Conservation (phyloP, 2,113 vertebrate species). For the Melospiza melodia region DNA sequence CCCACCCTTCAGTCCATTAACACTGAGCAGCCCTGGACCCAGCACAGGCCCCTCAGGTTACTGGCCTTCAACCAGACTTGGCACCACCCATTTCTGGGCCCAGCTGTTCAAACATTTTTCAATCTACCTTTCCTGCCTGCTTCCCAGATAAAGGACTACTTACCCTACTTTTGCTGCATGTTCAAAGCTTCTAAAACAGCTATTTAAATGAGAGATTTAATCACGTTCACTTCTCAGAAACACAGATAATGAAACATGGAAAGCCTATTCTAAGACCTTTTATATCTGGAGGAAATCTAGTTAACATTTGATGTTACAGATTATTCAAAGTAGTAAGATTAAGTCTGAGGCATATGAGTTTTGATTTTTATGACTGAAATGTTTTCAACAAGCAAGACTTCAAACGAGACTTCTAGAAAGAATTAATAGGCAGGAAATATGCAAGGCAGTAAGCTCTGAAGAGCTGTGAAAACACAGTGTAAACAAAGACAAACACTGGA, state of each 20-base stretch:
- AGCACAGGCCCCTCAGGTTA: background rate
- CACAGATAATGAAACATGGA: background rate
- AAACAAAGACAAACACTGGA: background rate
- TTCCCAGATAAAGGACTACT: background rate
- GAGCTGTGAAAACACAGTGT: background rate
- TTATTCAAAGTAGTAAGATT: background rate
- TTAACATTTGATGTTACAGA: background rate
- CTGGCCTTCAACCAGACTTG: background rate
- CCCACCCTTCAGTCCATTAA: background rate
- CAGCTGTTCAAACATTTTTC: background rate
- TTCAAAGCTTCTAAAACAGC: background rate
- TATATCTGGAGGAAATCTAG: background rate
- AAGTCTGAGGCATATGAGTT: background rate
- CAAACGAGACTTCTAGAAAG: background rate
- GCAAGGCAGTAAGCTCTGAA: background rate
- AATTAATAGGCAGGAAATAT: background rate
- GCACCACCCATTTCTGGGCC: too few species aligned
- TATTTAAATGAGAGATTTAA: background rate
- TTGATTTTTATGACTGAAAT: background rate
- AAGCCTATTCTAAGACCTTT: background rate
- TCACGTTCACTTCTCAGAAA: background rate
- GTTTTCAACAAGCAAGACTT: background rate
- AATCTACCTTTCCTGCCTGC: background rate
- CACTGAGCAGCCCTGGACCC: fast-evolving
- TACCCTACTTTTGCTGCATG: background rate